Evolutionary conservation across 2,888 invertebrate species (phyloP).

Genomic region (Deilephila elpenor): DNA sequence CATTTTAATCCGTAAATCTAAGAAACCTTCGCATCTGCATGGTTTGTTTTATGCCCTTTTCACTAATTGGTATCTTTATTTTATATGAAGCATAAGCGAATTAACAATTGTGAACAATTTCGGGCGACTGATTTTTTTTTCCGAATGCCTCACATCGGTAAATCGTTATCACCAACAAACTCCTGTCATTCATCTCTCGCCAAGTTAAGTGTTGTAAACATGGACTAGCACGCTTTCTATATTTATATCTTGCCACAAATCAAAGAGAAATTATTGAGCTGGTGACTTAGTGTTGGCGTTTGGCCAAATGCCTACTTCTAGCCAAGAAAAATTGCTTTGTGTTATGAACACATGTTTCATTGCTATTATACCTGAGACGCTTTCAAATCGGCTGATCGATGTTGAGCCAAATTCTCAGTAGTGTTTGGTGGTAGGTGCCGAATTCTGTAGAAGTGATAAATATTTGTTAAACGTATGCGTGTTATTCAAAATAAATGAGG

Average conservation of each 20-base stretch:
- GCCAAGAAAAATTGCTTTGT: constrained; percentile 40
- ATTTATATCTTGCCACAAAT: constrained; percentile 39
- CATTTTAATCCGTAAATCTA: too few species aligned
- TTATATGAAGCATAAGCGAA: too few species aligned
- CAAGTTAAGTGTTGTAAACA: constrained; percentile 26
- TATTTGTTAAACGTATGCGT: neutral
- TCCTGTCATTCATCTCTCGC: constrained; percentile 22
- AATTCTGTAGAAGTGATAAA: neutral
- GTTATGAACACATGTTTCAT: constrained; percentile 31
- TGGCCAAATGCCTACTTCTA: constrained; percentile 46
- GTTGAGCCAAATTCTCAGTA: neutral
- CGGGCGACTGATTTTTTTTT: neutral
- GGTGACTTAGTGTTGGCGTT: constrained; percentile 52
- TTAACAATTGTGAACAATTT: neutral
- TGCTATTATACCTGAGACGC: constrained; percentile 10
- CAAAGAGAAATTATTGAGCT: constrained; percentile 51
- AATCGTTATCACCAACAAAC: neutral
- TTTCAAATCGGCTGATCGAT: constrained; percentile 1
- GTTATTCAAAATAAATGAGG: neutral
- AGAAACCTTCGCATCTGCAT: too few species aligned
- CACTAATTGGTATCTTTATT: too few species aligned
- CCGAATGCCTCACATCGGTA: neutral
- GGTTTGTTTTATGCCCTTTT: too few species aligned
- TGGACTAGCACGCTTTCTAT: constrained; percentile 31
- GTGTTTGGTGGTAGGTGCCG: neutral